Evolutionary conservation across 1,140 invertebrate genomes (phyloP), one percentile per base, ranked within the genome.

Genomic region (Penaeus vannamei): DNA sequence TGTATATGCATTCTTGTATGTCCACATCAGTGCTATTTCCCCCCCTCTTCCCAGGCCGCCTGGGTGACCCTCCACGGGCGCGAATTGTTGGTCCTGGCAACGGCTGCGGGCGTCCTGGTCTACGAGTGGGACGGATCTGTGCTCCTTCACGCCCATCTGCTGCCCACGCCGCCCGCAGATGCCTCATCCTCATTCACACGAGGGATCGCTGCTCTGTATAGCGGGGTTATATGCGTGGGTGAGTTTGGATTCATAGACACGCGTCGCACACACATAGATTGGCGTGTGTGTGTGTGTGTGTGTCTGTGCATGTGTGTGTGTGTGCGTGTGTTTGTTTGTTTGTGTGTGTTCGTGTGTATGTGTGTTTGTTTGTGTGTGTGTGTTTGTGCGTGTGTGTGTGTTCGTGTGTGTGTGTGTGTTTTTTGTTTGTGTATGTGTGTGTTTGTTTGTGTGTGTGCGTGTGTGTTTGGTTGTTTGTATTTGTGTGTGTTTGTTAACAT

Each of bases 121-220:
- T 89, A 80, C 46, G 87, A 89, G 46, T 89, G 87, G 87, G 87
- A 89, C 26, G 87, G 87, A 59, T 77, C 87, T 1, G 82, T 89
- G 29, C 83, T 89, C 3, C 87, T 84, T n/a, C 61, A 79, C 72
- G 69, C 87, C 60, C 87, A 89, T 61, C 83, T 89, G 59, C 82
- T 89, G 7, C 87, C 87, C 1, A 59, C 29, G 20, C 36, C 82
- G n/a, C 69, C 72, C 19, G 66, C 60, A 12, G 87, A 84, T 32
- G 60, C 82, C 10, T 69, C 82, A 12, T 62, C 36, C 22, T 46
- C 87, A 29, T 89, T 89, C 61, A 79, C 69, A 23, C 84, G 69
- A 29, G 87, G 87, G 23, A 85, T 89, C 19, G 69, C 87, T 14
- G 59, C 81, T 5, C 82, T 89, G 14, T 84, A 84, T 61, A 84